Evolutionary conservation across 2,888 invertebrate species (phyloP).

Genomic region (Scrobipalpa atriplicella): DNA sequence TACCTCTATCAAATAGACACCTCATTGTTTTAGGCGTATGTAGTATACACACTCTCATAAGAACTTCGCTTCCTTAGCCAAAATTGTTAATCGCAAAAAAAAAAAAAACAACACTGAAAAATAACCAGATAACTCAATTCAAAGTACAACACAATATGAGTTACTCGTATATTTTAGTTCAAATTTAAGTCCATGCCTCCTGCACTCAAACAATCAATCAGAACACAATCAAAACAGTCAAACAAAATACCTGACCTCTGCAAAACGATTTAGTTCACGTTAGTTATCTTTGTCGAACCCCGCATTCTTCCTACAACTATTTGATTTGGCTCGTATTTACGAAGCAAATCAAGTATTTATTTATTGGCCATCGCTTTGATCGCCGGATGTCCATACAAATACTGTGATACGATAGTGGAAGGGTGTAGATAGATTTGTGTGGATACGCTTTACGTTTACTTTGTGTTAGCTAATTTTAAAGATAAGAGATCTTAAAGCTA

Average conservation of each 20-base stretch:
- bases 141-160: too few relatives aligned
- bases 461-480: background rate
- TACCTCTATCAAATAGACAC: too few relatives aligned
- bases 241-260: conserved; percentile 28
- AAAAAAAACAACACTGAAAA: too few relatives aligned
- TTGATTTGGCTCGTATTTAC: conserved; percentile 66
- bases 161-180: too few relatives aligned
- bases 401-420: conserved; percentile 63
- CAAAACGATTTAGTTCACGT: conserved; percentile 68
- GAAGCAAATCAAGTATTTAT: conserved; percentile 80
- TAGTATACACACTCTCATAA: too few relatives aligned
- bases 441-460: conserved; percentile 43
- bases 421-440: conserved; percentile 48
- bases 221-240: conserved; percentile 28
- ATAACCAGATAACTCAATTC: too few relatives aligned
- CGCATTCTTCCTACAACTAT: conserved; percentile 69
- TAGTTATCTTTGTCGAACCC: conserved; percentile 59
- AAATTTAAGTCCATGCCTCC: too few relatives aligned
- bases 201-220: background rate
- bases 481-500: too few relatives aligned
- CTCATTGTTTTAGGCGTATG: too few relatives aligned
- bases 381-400: conserved; percentile 68
- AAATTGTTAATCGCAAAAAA: too few relatives aligned
- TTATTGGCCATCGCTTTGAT: conserved; percentile 78
- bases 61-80: too few relatives aligned